Base-by-base conservation (phyloP, 2,888 invertebrate genomes). In the Apantesis nais region DNA sequence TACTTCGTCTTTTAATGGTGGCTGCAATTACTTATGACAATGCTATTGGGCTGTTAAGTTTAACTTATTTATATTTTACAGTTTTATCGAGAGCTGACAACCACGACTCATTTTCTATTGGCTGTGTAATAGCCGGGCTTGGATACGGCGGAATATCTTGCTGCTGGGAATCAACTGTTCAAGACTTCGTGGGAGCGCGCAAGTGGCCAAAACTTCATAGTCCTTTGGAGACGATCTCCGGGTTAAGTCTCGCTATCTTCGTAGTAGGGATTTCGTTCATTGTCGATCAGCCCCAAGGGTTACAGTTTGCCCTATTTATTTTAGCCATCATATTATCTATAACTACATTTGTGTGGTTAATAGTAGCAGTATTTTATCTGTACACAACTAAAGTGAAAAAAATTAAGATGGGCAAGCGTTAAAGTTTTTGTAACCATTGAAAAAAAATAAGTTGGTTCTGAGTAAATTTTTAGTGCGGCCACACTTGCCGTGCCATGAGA, bases 121-220 rank as follows among this genome's bases (percentile, higher is more conserved):
- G 95, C 31, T 94, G 95, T 73, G 91, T 95, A 2, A 86, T 95
- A 63, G 94, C 94, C 48, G 95, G 95, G 0, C 87, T 95, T 41
- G 95, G 95, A 2, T 95, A 93, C 74, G 95, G 95, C 3, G 93
- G 95, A 14, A 83, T 94, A 5, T 89, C 89, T 0, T 95, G 92
- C 12, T 92, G 95, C 60, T 95, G 95, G 90, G 94, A 93, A 76
- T 88, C 92, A 1, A 86, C 95, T 0, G 90, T 91, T 2, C 93
- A 93, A 84, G 93, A 93, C 64, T 95, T 94, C 73, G 90, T 95
- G 1, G 95, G 95, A 1, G 89, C 90, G 22, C 88, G 94, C 60
- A 94, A 93, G 78, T 95, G 95, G 95, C 90, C 93, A 0, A 92
- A 93, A 80, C 77, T 95, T 11, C 92, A 95, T 71, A 95, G 95